Percentiles rank a stretch among this genome's conserved stretches.
phyloP scores from a whole-genome alignment of 2,797 vertebrate genomes.

The Salmo trutta region DNA sequence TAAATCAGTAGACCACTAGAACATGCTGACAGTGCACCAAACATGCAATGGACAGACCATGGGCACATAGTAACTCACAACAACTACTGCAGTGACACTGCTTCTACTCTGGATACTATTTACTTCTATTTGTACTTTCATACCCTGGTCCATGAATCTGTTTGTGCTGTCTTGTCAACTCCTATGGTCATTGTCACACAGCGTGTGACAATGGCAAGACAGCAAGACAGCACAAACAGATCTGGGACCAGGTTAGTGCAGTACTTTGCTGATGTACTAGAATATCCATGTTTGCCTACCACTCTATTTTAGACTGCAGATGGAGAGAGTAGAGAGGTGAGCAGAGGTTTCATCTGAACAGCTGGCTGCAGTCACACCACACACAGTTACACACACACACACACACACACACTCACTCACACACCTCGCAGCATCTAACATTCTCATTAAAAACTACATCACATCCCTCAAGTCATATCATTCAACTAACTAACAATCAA shows the following conservation, averaged over 20 bases:
- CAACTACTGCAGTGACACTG: constrained; percentile 23
- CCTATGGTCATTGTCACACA: too few species aligned
- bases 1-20: constrained; percentile 41
- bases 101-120: not conserved
- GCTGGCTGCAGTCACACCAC: too few species aligned
- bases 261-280: too few species aligned
- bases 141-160: not conserved
- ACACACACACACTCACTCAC: too few species aligned
- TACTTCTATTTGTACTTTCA: not conserved
- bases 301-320: constrained; percentile 26
- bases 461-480: too few species aligned
- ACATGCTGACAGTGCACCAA: constrained; percentile 47
- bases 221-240: too few species aligned
- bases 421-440: too few species aligned
- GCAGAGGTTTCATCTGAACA: too few species aligned
- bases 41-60: constrained; percentile 25
- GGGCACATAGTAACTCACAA: not conserved
- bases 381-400: not conserved
- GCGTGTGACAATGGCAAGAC: too few species aligned
- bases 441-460: too few species aligned
- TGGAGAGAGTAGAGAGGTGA: not conserved
- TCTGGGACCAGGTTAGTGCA: too few species aligned
- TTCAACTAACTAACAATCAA: too few species aligned
- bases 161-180: not conserved
- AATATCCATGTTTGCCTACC: not conserved